These are phyloP conservation scores for Pseudoatta argentina DNA, from an alignment of 1,140 invertebrate species.

Conservation along the genomic window DNA sequence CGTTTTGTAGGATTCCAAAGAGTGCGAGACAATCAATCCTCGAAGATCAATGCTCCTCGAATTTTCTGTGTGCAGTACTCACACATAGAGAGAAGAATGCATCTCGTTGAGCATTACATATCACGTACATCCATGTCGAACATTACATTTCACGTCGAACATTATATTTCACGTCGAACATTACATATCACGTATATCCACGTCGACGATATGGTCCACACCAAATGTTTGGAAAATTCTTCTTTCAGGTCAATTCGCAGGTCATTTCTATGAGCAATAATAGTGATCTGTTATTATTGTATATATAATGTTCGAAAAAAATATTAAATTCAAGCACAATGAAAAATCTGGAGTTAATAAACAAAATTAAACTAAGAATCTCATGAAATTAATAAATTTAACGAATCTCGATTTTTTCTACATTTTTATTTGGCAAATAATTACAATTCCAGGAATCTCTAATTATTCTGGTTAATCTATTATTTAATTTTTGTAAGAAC, in stretches of 20 bases:
- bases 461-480: too few relatives aligned
- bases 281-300: not conserved
- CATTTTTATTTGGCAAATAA: too few relatives aligned
- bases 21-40: constrained; percentile 72
- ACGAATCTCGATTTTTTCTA: not conserved
- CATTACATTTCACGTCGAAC: constrained; percentile 25
- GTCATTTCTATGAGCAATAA: constrained; percentile 73
- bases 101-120: constrained; percentile 58
- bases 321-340: not conserved
- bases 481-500: too few relatives aligned
- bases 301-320: not conserved
- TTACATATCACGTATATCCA: constrained; percentile 67
- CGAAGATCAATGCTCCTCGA: constrained; percentile 55
- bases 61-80: constrained; percentile 74
- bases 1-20: constrained; percentile 76
- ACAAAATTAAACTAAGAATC: too few relatives aligned
- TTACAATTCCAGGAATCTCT: too few relatives aligned
- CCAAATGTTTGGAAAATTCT: constrained; percentile 64
- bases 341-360: not conserved
- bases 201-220: constrained; percentile 54
- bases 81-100: constrained; percentile 67
- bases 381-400: not conserved
- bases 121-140: constrained; percentile 66
- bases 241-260: constrained; percentile 54
- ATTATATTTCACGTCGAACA: constrained; percentile 29